Evolutionary conservation across 2,888 invertebrate species (phyloP).

Genomic region (Dorcus hopei): DNA sequence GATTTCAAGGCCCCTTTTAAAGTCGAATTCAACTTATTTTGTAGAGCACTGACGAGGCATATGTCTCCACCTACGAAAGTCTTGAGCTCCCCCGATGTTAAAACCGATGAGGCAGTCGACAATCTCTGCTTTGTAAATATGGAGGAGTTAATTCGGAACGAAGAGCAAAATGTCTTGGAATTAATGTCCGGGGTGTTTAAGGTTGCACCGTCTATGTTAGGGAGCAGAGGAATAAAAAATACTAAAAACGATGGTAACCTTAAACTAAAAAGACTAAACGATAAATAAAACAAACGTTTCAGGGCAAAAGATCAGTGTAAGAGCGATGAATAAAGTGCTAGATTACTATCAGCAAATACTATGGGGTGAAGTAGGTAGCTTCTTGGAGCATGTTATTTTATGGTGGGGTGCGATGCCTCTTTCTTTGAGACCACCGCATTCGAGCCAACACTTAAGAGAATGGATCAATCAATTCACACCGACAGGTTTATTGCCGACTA

Average conservation of each 20-base stretch:
- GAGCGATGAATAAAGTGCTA: constrained; percentile 61
- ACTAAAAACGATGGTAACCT: constrained; percentile 47
- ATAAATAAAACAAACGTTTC: background rate
- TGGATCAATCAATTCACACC: constrained; percentile 62
- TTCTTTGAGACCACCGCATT: constrained; percentile 62
- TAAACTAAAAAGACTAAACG: background rate
- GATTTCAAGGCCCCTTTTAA: background rate
- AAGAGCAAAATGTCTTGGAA: constrained; percentile 65
- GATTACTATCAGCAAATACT: constrained; percentile 71
- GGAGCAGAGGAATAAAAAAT: constrained; percentile 60
- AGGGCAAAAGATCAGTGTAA: constrained; percentile 61
- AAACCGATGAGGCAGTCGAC: constrained; percentile 42
- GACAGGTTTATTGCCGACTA: constrained; percentile 47
- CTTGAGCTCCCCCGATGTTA: constrained; percentile 49
- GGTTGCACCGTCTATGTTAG: constrained; percentile 59
- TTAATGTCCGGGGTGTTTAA: constrained; percentile 59
- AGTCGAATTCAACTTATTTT: constrained; percentile 23
- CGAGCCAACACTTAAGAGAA: constrained; percentile 63
- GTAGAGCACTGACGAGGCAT: constrained; percentile 67
- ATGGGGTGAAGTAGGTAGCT: constrained; percentile 79
- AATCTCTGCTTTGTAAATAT: constrained; percentile 53
- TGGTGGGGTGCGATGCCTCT: constrained; percentile 81
- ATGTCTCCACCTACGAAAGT: constrained; percentile 61
- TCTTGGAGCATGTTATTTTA: constrained; percentile 74
- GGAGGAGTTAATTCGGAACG: constrained; percentile 63